These are phyloP conservation scores for Heliconius congener DNA, from an alignment of 1,140 invertebrate species.

Conservation along the genomic window DNA sequence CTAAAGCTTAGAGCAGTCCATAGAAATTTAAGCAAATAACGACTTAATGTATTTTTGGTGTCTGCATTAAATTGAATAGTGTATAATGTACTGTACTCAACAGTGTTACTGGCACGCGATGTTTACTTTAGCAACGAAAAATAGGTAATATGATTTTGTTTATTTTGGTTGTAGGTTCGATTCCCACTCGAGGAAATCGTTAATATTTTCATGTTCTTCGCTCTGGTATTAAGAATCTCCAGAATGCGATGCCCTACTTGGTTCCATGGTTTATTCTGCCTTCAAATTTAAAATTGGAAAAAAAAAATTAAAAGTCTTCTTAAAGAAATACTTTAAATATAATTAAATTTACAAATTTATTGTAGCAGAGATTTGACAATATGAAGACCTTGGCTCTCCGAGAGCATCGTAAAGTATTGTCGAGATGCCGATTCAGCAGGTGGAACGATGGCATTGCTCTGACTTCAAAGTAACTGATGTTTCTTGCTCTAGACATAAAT, in stretches of 20 bases:
- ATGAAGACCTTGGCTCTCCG: background rate
- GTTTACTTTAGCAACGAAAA: background rate
- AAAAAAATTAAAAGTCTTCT: too few species aligned
- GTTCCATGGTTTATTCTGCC: too few species aligned
- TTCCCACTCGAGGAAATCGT: background rate
- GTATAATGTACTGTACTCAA: too few species aligned
- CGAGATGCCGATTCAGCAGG: background rate
- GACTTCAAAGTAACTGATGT: background rate
- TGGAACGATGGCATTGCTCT: background rate
- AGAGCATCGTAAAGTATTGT: background rate
- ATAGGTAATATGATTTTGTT: background rate
- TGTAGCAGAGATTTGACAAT: background rate
- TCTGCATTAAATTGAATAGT: too few species aligned
- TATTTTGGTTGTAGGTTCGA: background rate
- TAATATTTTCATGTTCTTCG: too few species aligned
- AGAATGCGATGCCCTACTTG: too few species aligned
- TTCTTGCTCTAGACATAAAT: background rate
- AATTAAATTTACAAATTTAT: background rate
- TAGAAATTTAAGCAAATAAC: too few species aligned
- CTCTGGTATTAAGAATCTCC: too few species aligned
- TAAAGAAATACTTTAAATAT: too few species aligned
- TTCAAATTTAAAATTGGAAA: too few species aligned
- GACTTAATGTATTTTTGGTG: too few species aligned
- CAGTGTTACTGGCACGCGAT: background rate
- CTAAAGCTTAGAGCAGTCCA: too few species aligned